Conservation (phyloP, 37 sponge, comb jelly and placozoan genomes). For the Chondrosia reniformis region DNA sequence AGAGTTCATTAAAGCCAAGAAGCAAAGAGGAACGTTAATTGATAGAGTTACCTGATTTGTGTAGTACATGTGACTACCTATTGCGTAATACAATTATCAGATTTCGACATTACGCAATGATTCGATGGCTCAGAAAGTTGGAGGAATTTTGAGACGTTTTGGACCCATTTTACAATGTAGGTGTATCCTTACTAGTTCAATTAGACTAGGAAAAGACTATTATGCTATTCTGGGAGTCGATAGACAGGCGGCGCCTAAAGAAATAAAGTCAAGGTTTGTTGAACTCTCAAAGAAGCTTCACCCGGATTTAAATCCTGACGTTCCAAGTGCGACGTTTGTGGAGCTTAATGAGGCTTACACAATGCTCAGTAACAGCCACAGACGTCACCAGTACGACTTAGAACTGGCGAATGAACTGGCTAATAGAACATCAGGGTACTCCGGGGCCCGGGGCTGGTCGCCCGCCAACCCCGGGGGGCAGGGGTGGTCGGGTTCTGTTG, state of each 20-base stretch:
- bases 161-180: neutral
- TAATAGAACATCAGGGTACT: neutral
- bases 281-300: conserved; percentile 55
- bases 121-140: neutral
- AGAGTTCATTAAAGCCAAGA: conserved; percentile 67
- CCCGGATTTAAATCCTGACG: conserved; percentile 52
- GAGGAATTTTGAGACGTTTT: neutral
- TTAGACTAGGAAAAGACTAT: neutral
- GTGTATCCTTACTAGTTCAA: too few species aligned
- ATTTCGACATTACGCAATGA: neutral
- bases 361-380: conserved; percentile 21
- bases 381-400: conserved; percentile 42
- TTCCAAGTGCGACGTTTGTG: conserved; percentile 19
- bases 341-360: conserved; percentile 59
- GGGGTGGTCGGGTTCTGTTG: neutral
- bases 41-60: conserved; percentile 39
- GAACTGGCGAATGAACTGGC: neutral
- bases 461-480: neutral
- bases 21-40: conserved; percentile 80
- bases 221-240: conserved; percentile 46
- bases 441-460: neutral
- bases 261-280: conserved; percentile 48
- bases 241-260: conserved; percentile 29
- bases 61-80: neutral
- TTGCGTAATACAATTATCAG: neutral